phyloP scores from a whole-genome alignment of 2,113 vertebrate species.

The Boleophthalmus pectinirostris region DNA sequence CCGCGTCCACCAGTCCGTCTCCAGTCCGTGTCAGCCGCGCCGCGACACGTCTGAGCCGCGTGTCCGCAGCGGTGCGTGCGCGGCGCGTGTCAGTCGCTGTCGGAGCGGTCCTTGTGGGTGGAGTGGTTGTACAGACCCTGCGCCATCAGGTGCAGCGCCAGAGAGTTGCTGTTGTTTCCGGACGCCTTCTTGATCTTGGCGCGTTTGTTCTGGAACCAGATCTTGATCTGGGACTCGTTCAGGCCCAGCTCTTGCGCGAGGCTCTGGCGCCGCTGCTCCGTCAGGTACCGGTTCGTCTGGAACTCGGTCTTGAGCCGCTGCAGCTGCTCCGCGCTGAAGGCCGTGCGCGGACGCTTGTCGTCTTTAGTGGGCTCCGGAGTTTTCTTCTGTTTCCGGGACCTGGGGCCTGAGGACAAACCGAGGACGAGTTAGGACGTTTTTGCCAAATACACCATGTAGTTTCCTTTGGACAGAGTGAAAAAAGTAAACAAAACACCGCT shows the following conservation, averaged over 20 bases:
- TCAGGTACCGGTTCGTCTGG: constrained; percentile 89
- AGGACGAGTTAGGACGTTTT: no score
- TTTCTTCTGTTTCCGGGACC: constrained; percentile 89
- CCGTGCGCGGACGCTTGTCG: constrained; percentile 89
- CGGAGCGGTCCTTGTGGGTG: constrained; percentile 85
- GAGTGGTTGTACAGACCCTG: constrained; percentile 92
- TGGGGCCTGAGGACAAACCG: constrained; percentile 78
- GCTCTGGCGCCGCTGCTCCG: constrained; percentile 84
- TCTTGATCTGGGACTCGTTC: constrained; percentile 92
- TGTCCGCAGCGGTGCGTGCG: not conserved
- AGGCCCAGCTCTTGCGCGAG: constrained; percentile 86
- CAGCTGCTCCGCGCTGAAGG: constrained; percentile 88
- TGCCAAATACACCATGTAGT: no score
- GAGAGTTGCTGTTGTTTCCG: constrained; percentile 79
- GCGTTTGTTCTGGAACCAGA: constrained; percentile 94
- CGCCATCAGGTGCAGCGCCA: constrained; percentile 87
- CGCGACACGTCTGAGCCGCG: not conserved
- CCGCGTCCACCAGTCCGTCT: not conserved
- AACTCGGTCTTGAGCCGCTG: constrained; percentile 87
- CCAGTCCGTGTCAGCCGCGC: not conserved
- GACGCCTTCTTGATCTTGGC: constrained; percentile 91
- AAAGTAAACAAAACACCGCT: no score
- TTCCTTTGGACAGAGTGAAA: no score
- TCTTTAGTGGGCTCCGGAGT: constrained; percentile 66
- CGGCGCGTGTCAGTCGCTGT: constrained; percentile 77